phyloP scores from a whole-genome alignment of 2,888 invertebrate genomes.

The Endotricha flammealis region DNA sequence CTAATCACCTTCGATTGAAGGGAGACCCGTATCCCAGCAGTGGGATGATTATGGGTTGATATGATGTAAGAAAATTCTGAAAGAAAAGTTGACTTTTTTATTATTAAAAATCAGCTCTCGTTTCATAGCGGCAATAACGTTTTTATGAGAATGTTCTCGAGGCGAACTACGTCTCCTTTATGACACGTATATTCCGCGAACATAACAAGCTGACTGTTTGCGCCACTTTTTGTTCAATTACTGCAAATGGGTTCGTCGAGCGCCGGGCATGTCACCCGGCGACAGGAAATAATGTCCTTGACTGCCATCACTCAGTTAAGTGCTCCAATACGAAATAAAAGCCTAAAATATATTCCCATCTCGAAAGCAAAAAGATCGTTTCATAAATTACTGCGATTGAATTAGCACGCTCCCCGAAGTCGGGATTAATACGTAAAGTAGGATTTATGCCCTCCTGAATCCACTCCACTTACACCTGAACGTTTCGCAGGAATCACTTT shows the following conservation, averaged over 20 bases:
- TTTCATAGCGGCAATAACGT: not conserved
- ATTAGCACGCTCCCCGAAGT: constrained; percentile 22
- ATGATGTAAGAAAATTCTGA: too few species aligned
- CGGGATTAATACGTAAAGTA: constrained; percentile 24
- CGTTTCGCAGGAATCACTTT: constrained; percentile 13
- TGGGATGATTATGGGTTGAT: too few species aligned
- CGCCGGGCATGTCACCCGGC: constrained; percentile 1
- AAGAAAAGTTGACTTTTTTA: not conserved
- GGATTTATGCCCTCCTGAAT: constrained; percentile 15
- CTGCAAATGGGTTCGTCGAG: constrained; percentile 4
- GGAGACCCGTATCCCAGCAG: too few species aligned
- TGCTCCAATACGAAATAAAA: constrained; percentile 4
- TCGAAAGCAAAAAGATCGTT: constrained; percentile 14
- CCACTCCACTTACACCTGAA: constrained; percentile 8
- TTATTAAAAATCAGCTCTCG: constrained; percentile 1
- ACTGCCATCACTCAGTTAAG: constrained; percentile 5
- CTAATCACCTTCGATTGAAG: too few species aligned
- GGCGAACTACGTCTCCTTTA: constrained; percentile 6
- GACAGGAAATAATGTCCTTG: constrained; percentile 10
- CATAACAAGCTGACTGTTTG: constrained; percentile 4
- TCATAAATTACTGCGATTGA: constrained; percentile 23
- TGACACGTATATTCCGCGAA: constrained; percentile 5
- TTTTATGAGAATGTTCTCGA: constrained; percentile 4
- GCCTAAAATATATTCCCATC: constrained; percentile 5
- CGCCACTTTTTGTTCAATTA: constrained; percentile 9